Evolutionary conservation across 2,113 vertebrate species (phyloP).

Genomic region (Pangasianodon gigas): DNA sequence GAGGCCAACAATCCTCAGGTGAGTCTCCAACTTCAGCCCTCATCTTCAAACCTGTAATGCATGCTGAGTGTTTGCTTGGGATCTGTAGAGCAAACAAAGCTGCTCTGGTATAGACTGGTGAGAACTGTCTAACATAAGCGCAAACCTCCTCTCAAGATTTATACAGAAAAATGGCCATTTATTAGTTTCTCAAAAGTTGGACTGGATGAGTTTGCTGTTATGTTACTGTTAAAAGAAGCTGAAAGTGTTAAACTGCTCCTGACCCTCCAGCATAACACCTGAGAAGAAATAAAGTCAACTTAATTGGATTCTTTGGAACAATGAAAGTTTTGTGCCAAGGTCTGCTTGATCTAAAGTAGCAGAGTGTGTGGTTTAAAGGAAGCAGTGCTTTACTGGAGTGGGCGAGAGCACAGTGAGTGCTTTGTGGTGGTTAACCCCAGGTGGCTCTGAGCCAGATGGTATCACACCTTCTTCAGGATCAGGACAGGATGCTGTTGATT

Average conservation of each 20-base stretch:
- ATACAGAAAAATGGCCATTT: background rate
- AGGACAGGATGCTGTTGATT: constrained; percentile 47
- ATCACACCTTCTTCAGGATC: constrained; percentile 43
- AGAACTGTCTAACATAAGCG: background rate
- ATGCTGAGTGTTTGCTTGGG: background rate
- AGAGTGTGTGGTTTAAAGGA: constrained; percentile 1
- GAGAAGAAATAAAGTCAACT: constrained; percentile 23
- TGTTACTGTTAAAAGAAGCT: constrained; percentile 5
- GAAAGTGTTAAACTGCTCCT: background rate
- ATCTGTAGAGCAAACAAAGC: background rate
- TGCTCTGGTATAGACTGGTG: background rate
- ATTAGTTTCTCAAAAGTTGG: background rate
- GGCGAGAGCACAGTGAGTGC: constrained; percentile 59
- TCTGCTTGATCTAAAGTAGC: constrained; percentile 25
- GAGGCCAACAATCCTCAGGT: constrained; percentile 99
- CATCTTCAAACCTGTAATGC: background rate
- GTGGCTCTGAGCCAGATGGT: constrained; percentile 61
- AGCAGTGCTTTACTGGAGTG: constrained; percentile 34
- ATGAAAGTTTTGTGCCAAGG: constrained; percentile 32
- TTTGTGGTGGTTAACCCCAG: constrained; percentile 63
- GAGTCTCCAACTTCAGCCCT: constrained; percentile 43
- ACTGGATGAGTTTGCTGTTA: constrained; percentile 6
- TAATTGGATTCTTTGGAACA: constrained; percentile 49
- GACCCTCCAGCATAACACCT: constrained; percentile 39
- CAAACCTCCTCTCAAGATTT: background rate